Evolutionary conservation across 1,140 invertebrate genomes (phyloP).

Genomic region (Drosophila parabipectinata): DNA sequence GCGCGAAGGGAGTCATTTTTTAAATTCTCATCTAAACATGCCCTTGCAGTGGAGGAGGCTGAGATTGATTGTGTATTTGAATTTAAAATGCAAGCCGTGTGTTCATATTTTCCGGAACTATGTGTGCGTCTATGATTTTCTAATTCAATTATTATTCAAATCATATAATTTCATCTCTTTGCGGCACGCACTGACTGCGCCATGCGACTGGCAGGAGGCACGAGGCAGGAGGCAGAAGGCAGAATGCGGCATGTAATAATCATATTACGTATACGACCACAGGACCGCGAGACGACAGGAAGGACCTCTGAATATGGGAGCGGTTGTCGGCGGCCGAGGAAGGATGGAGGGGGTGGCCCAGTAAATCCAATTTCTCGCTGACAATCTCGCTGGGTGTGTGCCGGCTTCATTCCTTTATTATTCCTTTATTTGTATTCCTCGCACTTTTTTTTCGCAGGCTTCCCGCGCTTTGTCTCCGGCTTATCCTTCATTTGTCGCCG

Average conservation of each 20-base stretch:
- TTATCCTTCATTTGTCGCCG: slow-evolving; percentile 56
- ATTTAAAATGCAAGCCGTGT: slow-evolving; percentile 32
- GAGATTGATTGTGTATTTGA: not conserved
- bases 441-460: slow-evolving; percentile 2
- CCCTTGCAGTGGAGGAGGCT: not conserved
- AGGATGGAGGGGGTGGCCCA: slow-evolving; percentile 3
- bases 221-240: not conserved
- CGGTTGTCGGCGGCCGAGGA: too few species aligned
- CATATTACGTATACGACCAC: slow-evolving; percentile 67
- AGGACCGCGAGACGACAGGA: slow-evolving; percentile 6
- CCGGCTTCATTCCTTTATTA: slow-evolving; percentile 51
- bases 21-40: not conserved
- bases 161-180: slow-evolving; percentile 75
- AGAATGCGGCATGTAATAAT: slow-evolving; percentile 63
- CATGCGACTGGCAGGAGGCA: too few species aligned
- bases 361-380: slow-evolving; percentile 64
- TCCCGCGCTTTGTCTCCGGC: slow-evolving; percentile 32
- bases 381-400: slow-evolving; percentile 37
- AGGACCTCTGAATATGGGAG: not conserved
- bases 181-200: slow-evolving; percentile 28
- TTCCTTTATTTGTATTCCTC: slow-evolving; percentile 35
- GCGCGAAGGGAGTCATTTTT: too few species aligned
- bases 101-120: not conserved
- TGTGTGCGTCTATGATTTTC: slow-evolving; percentile 60
- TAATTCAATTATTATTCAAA: slow-evolving; percentile 83